Evolutionary conservation across 2,888 invertebrate species (phyloP), one percentile per base, ranked within the genome.

Genomic region (Macrostomum cliftonense): DNA sequence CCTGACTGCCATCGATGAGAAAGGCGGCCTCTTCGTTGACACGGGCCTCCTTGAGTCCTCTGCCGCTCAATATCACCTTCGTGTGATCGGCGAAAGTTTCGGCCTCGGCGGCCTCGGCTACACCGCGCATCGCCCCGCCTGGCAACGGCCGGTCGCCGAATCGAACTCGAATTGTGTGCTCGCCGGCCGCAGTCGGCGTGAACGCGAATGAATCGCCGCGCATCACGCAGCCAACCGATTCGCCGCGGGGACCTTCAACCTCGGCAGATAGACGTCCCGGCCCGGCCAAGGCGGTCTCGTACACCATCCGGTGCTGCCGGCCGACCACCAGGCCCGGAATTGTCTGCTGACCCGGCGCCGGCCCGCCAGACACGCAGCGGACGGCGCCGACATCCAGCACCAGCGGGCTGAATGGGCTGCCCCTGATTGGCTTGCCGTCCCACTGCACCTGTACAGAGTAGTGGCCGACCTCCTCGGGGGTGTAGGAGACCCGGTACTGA

Each of bases 401-500:
- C 28, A 20, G 19, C n/a, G 45, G 20, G 16, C 39, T n/a, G 17
- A 45, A 45, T 7, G 45, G 45, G 21, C 36, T 37, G 14, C 37
- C 37, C 4, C 17, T 4, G 5, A 45, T n/a, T 2, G 17, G 42
- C 14, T 12, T n/a, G n/a, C 39, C n/a, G 39, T 45, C 42, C 45
- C 45, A 45, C 7, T 45, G 17, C 20, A 45, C 28, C 21, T 39
- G n/a, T 11, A 45, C 39, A 11, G 45, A 38, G 37, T 45, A 45
- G 45, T 16, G 45, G 9, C 45, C 45, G 36, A 28, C 20, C 16
- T 37, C 45, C 16, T 21, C 17, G 21, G 45, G 45, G 14, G 39
- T 37, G 17, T 45, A 45, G 17, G 19, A 16, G n/a, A 45, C 73
- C 54, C 68, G 68, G 59, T 72, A 74, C 14, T 70, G 58, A 9